phyloP scores from a whole-genome alignment of 2,797 vertebrate species.

The Micromesistius poutassou region DNA sequence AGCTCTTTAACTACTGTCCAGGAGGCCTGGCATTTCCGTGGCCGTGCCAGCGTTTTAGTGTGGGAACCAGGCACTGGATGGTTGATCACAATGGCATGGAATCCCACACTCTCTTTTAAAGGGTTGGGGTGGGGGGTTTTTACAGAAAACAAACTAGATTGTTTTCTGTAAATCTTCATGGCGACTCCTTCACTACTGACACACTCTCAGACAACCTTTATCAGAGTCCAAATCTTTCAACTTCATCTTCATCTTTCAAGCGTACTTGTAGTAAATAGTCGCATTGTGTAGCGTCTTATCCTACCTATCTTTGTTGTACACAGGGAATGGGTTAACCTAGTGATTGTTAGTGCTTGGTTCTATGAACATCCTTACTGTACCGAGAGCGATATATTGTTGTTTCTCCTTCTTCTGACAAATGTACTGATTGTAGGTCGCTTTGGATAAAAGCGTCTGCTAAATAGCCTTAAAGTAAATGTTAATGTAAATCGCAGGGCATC shows the following conservation, averaged over 20 bases:
- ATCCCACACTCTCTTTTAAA: not conserved
- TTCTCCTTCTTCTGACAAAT: too few relatives aligned
- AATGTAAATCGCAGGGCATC: too few relatives aligned
- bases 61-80: conserved; percentile 2
- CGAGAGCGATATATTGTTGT: too few relatives aligned
- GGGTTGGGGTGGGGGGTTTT: not conserved
- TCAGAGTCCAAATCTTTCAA: not conserved
- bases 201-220: not conserved
- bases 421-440: too few relatives aligned
- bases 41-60: conserved; percentile 17
- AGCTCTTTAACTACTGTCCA: conserved; percentile 40
- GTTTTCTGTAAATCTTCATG: not conserved
- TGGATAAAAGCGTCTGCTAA: too few relatives aligned
- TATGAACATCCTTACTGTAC: too few relatives aligned
- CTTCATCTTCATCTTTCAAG: too few relatives aligned
- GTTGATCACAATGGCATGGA: not conserved
- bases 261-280: not conserved
- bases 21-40: conserved; percentile 35
- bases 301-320: too few relatives aligned
- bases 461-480: too few relatives aligned
- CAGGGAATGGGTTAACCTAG: too few relatives aligned
- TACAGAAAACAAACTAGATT: not conserved
- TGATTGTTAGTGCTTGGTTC: too few relatives aligned
- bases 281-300: too few relatives aligned
- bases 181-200: not conserved